Evolutionary conservation across 1,140 invertebrate genomes (phyloP).

Genomic region (Globodera rostochiensis): DNA sequence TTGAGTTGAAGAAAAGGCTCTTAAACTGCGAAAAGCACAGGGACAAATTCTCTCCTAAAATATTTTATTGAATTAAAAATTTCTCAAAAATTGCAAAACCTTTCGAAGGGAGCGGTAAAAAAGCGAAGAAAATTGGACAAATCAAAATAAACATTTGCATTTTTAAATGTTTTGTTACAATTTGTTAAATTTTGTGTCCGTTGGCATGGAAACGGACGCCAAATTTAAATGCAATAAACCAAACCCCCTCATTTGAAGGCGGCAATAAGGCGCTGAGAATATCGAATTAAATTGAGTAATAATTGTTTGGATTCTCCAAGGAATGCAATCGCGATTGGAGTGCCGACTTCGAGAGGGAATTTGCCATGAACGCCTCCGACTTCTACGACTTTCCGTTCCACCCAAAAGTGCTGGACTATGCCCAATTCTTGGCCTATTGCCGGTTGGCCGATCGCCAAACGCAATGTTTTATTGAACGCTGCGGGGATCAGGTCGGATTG

Average conservation of each 20-base stretch:
- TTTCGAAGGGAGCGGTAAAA: not conserved
- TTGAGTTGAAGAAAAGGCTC: not conserved
- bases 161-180: not conserved
- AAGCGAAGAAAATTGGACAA: not conserved
- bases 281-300: too few relatives aligned
- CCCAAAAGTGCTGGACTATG: conserved; percentile 57
- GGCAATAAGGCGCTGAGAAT: too few relatives aligned
- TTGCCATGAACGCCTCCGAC: conserved; percentile 55
- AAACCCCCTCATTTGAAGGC: not conserved
- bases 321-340: conserved; percentile 59
- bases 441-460: conserved; percentile 61
- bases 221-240: too few relatives aligned
- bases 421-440: conserved; percentile 55
- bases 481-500: conserved; percentile 53
- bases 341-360: conserved; percentile 51
- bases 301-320: conserved; percentile 21
- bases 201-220: conserved; percentile 9
- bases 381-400: conserved; percentile 65
- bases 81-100: not conserved
- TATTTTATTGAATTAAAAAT: not conserved
- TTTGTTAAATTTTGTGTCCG: not conserved
- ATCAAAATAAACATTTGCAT: not conserved
- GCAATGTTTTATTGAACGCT: conserved; percentile 59
- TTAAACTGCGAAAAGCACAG: not conserved
- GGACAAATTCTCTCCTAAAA: not conserved